Evolutionary conservation across 2,797 vertebrate species (phyloP), one percentile per base, ranked within the genome.

Genomic region (Phalanger gymnotis): DNA sequence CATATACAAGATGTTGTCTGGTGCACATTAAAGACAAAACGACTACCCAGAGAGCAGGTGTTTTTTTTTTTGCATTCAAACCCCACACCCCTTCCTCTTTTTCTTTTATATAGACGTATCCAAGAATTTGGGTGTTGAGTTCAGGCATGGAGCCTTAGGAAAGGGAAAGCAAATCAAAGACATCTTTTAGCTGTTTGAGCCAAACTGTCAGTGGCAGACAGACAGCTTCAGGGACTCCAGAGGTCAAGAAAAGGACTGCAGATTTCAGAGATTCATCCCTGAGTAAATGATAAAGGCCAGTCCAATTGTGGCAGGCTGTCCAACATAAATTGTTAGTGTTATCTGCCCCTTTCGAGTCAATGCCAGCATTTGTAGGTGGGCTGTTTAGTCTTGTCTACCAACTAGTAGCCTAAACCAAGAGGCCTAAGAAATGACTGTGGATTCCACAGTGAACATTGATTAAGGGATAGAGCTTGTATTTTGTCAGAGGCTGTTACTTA

Each of bases 1-100:
- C 55, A 52, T 51, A 90, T 94, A 54, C 11, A 92, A 14, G 66
- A 4, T 94, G 30, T 91, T 95, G 93, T 66, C 54, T 97, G 95
- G 94, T 98, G 34, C 66, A 52, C 96, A 96, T 96, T 97, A 97
- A 96, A 98, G 94, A 94, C 89, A 90, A 96, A 97, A 30, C 54
- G 30, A 53, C 51, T 95, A 95, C 30, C 94, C 6, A 90, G 95
- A 92, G 96, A 54, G 87, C 51, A 61, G 7, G 12, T 87, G 56
- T 95, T 91, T 96, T 93, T 92, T 55, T 52, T 57, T 95, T 94
- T 91, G 34, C 56, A 22, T 0, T 94, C 53, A 87, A 9, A 93
- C 31, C 56, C 2, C 51, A n/a, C 90, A 27, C 66, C 90, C 53
- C 66, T 58, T 96, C 93, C 94, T 92, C 61, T 57, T 27, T 81